phyloP scores from a whole-genome alignment of 2,797 vertebrate species.

The Cryptoblepharus egeriae region DNA sequence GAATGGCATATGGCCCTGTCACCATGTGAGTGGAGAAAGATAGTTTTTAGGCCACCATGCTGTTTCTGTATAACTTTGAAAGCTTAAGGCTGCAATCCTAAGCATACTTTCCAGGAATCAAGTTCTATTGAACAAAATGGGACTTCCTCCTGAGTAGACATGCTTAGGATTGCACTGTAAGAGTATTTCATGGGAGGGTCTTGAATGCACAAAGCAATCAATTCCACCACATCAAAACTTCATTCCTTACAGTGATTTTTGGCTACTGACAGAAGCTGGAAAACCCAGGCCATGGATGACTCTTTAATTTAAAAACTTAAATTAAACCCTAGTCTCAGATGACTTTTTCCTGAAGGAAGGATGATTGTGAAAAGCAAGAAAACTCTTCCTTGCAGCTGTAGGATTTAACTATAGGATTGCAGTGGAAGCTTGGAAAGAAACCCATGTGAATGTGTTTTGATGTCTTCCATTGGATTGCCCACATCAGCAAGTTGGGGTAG shows the following conservation, averaged over 20 bases:
- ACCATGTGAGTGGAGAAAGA: too few species aligned
- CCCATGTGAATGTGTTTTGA: constrained; percentile 70
- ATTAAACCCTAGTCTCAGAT: constrained; percentile 35
- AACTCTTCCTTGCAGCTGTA: constrained; percentile 63
- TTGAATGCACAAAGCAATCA: too few species aligned
- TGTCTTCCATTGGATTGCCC: constrained; percentile 68
- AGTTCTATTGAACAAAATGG: too few species aligned
- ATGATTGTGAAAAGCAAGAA: constrained; percentile 49
- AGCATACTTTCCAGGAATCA: too few species aligned
- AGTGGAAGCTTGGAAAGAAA: constrained; percentile 58
- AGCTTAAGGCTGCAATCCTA: too few species aligned
- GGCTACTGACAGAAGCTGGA: neutral
- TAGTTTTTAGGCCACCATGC: neutral
- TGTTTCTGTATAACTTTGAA: neutral
- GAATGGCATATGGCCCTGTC: too few species aligned
- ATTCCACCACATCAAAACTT: too few species aligned
- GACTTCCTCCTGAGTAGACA: too few species aligned
- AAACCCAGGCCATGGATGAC: neutral
- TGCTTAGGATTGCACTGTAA: too few species aligned
- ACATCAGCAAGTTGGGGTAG: constrained; percentile 61
- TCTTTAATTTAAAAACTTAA: neutral
- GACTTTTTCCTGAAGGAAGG: constrained; percentile 43
- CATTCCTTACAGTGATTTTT: too few species aligned
- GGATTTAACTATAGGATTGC: constrained; percentile 62
- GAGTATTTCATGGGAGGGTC: neutral